Evolutionary conservation across 2,113 vertebrate species (phyloP).

Genomic region (Rhinoptilus africanus): DNA sequence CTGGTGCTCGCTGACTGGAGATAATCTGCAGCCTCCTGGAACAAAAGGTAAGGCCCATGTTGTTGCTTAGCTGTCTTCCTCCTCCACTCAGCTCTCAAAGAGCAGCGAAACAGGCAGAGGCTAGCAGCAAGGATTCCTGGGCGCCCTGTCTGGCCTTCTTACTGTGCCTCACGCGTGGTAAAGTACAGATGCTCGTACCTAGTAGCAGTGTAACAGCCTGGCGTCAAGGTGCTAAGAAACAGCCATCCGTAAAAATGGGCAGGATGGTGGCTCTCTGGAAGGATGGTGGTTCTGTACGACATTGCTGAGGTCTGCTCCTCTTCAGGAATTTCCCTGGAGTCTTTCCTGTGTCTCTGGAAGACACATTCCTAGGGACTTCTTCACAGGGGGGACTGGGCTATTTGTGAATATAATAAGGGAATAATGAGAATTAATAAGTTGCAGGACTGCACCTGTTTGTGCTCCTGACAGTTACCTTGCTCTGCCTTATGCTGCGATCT

Average conservation of each 20-base stretch:
- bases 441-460: not conserved
- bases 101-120: not conserved
- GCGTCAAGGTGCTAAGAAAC: not conserved
- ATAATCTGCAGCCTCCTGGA: conserved; percentile 97
- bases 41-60: conserved; percentile 85
- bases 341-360: not conserved
- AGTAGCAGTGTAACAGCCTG: not conserved
- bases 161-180: accelerated
- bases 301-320: not conserved
- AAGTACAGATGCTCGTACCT: not conserved
- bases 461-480: not conserved
- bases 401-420: not conserved
- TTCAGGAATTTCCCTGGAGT: not conserved
- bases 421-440: not conserved
- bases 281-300: not conserved
- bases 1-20: conserved; percentile 96
- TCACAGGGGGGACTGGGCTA: not conserved
- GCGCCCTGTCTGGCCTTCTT: not conserved
- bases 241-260: not conserved
- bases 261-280: not conserved
- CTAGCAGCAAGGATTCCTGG: not conserved
- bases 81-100: not conserved
- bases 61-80: not conserved
- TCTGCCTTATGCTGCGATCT: not conserved
- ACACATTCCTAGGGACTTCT: not conserved